These are phyloP conservation scores for Ptyas mucosa DNA, from an alignment of 2,113 vertebrate species.

Conservation along the genomic window DNA sequence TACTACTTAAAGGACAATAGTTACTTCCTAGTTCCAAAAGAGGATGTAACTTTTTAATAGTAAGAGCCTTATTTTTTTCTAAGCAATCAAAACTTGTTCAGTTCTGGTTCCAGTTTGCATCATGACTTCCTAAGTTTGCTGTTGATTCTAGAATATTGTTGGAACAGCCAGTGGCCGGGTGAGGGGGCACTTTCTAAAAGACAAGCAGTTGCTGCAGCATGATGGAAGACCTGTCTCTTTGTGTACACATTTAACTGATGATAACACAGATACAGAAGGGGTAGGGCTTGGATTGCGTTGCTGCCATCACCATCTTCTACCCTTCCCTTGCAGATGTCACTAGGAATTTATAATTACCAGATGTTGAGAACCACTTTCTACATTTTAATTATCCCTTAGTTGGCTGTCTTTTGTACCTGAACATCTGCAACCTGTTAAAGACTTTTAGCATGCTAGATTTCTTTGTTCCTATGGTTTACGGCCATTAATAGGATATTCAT, in stretches of 20 bases:
- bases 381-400: neutral
- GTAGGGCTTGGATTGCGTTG: neutral
- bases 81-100: neutral
- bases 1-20: neutral
- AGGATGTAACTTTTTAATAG: neutral
- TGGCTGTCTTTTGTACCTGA: neutral
- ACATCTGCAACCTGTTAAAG: neutral
- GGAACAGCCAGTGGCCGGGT: neutral
- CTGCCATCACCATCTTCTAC: neutral
- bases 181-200: neutral
- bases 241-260: neutral
- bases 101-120: neutral
- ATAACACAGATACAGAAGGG: neutral
- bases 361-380: neutral
- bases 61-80: neutral
- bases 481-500: neutral
- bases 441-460: neutral
- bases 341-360: neutral
- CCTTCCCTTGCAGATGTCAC: neutral
- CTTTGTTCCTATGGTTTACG: neutral
- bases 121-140: neutral
- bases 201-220: neutral
- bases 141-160: neutral
- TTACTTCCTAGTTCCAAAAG: neutral
- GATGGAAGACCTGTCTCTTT: neutral